Conservation (phyloP, 35 echinoderm and acorn worm genomes). For the Acanthaster planci region DNA sequence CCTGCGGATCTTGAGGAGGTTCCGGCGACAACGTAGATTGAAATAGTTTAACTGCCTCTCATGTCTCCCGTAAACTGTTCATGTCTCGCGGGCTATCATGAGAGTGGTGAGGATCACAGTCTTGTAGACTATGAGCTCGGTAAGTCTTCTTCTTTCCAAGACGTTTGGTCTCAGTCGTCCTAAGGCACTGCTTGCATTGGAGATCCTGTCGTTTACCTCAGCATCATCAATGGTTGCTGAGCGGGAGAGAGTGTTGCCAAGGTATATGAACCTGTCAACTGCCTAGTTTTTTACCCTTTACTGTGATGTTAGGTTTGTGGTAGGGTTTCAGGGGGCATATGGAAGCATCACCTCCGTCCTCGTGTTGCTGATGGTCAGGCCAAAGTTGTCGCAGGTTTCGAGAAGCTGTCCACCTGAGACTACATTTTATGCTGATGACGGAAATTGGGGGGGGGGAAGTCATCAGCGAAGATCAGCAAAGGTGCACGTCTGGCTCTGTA, state of each 20-base stretch:
- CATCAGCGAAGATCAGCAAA: neutral
- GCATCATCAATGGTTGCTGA: neutral
- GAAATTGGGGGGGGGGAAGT: neutral
- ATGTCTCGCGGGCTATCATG: neutral
- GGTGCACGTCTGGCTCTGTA: conserved; percentile 34
- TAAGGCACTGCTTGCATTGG: neutral
- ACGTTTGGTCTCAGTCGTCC: neutral
- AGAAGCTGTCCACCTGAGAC: neutral
- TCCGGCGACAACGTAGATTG: neutral
- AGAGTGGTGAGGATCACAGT: neutral
- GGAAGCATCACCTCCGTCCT: neutral
- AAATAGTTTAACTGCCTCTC: neutral
- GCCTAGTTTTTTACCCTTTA: neutral
- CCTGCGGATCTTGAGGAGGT: neutral
- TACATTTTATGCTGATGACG: neutral
- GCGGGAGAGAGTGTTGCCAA: neutral
- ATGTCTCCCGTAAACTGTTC: neutral
- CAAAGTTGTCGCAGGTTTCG: neutral
- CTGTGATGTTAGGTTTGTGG: neutral
- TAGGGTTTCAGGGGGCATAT: neutral
- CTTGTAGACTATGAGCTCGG: neutral
- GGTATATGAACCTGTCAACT: neutral
- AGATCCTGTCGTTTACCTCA: neutral
- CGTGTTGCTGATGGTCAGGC: conserved; percentile 1
- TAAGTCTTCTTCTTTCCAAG: neutral